These are phyloP conservation scores for Formica exsecta DNA, from an alignment of 1,140 invertebrate genomes.

Conservation along the genomic window DNA sequence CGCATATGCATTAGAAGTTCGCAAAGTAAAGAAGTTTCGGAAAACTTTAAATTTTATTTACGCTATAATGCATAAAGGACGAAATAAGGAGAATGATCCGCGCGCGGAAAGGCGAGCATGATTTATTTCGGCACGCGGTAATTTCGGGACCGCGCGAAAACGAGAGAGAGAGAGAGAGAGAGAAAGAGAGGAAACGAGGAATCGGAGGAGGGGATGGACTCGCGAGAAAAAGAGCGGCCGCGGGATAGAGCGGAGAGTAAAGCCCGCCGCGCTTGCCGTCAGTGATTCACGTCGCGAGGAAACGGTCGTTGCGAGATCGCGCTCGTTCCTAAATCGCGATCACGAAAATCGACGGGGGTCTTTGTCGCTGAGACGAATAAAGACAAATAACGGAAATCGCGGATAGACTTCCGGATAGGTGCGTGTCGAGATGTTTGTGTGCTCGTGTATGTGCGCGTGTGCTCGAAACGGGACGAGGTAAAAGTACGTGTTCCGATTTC, in stretches of 20 bases:
- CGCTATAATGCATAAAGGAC: not conserved
- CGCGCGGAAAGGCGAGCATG: not conserved
- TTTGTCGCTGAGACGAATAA: not conserved
- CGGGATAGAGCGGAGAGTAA: slow-evolving; percentile 51
- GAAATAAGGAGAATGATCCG: not conserved
- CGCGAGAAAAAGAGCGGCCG: slow-evolving; percentile 47
- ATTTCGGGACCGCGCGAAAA: slow-evolving; percentile 17
- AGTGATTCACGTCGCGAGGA: slow-evolving; percentile 46
- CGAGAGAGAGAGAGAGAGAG: not conserved
- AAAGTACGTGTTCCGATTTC: slow-evolving; percentile 45
- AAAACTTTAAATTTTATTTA: not conserved
- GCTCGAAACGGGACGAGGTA: slow-evolving; percentile 33
- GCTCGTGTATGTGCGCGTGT: not conserved
- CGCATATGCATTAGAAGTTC: not conserved
- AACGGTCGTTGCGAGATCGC: slow-evolving; percentile 18
- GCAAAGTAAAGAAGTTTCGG: not conserved
- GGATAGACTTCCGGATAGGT: not conserved
- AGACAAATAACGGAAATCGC: not conserved
- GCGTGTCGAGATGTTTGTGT: not conserved
- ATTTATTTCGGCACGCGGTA: slow-evolving; percentile 54
- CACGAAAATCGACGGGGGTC: not conserved
- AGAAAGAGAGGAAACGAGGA: not conserved
- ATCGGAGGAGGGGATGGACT: slow-evolving; percentile 9
- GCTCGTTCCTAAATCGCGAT: not conserved
- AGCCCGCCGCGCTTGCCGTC: slow-evolving; percentile 50